Base-by-base conservation (phyloP, 2,888 invertebrate genomes). In the Drosophila barbarae region DNA sequence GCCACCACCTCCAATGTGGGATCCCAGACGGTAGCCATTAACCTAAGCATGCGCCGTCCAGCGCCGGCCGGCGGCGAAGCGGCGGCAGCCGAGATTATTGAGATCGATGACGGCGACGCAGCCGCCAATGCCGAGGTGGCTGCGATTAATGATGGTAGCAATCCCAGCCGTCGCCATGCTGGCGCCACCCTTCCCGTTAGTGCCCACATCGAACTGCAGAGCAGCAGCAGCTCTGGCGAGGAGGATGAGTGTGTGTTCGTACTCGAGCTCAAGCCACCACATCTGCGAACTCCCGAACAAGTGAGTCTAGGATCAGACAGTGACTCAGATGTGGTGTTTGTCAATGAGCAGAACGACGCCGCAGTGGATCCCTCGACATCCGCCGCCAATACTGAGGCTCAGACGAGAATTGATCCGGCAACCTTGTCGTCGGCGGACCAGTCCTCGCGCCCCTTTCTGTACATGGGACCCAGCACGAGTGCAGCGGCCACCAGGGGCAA, bases 241-340 rank as follows among this genome's bases (percentile, higher is more conserved):
- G 86, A 86, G 8, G 89, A 89, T 63, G 89, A 89, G 41, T 89
- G 89, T 57, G 85, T 88, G 55, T 89, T 90, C 69, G 89, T 90
- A 6, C 68, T 88, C 34, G 90, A 89, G 65, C 87, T 86, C 12
- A 90, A 90, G 67, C 88, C 90, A 6, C 90, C 90, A 10, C 90
- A 90, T 66, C 70, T 90, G 56, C 86, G 90, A n/a, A 90, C 90
- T 1, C 90, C 90, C 0, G 90, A 90, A 69, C 71, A 87, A 79
- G 88, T 90, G 8, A 88, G 87, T 39, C 72, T 90, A 15, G 86
- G 88, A 69, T 89, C 90, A 1, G 87, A 87, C 23, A 84, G 84
- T 7, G 90, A 90, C 63, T 89, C 89, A 7, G 90, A 90, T 78
- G 89, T 89, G 8, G 88, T 90, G 0, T 89, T 88, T 72, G 86